Base-by-base conservation (phyloP, 23 tunicate species). In the Clavelina lepadiformis region DNA sequence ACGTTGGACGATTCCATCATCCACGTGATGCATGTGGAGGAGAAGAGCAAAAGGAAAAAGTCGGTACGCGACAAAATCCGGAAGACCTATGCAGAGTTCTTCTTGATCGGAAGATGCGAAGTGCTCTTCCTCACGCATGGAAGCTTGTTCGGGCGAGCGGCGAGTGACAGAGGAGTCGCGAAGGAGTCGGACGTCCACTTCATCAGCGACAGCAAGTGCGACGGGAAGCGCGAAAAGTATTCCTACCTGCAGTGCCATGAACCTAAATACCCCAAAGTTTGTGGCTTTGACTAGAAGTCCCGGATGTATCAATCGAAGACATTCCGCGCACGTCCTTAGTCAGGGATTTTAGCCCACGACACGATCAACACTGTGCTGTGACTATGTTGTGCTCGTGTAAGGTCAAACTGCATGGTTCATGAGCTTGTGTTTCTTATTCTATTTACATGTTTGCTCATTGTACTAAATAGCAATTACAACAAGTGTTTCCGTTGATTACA, bases 111-210 rank as follows among this genome's bases (percentile, higher is more conserved):
- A 18, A 47, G 29, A 24, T 81, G 97, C 65, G 65, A 89, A 26
- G 97, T 84, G 1, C 51, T 51, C 54, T 89, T 89, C 70, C 59
- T 89, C 2, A 89, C 97, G 3, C 97, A 89, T 49, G 97, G 97
- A 3, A 89, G 97, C 31, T 54, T 89, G 70, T 89, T 89, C 33
- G 97, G 97, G 19, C 62, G 83, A 11, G 59, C 83, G 20, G 97
- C 97, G 2, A 83, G 83, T 0, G 97, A 89, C 41, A 35, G 82
- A 25, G 83, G 83, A 0, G 69, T 38, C 22, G 80, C 56, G 23
- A 15, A 21, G 22, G 75, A 74, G 50, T 29, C 38, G 23, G 63
- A 75, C 36, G 33, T 58, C 35, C 67, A 75, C 63, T 81, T 51
- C 44, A 75, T 89, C 28, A 89, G 97, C 62, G 97, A 89, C 63